Evolutionary conservation across 2,888 invertebrate genomes (phyloP), one percentile per base, ranked within the genome.

Genomic region (Glyphotaelius pellucidus): DNA sequence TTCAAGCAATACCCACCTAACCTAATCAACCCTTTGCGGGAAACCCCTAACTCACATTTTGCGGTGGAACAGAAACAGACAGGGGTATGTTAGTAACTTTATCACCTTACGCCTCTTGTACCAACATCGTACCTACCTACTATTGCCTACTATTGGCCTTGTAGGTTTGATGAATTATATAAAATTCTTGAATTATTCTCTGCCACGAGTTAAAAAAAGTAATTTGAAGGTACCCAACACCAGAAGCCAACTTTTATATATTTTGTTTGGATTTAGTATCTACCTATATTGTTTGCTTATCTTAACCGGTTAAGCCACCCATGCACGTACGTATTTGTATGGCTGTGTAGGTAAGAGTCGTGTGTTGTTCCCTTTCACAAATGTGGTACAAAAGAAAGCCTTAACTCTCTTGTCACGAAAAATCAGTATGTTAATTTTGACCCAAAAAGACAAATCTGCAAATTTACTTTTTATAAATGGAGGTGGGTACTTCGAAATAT

Each of bases 21-120:
- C 42, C 12, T 1, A 42, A 42, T 1, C 42, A 42, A 42, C 79
- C n/a, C 25, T 89, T 35, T 30, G 35, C 35, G 79, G 80, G 88
- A 88, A 88, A 88, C 32, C 32, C 67, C n/a, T 35, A 38, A 80
- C 88, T 30, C 52, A 87, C 86, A 42, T 52, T 1, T 32, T 52
- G 83, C 67, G 67, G 67, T 67, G 67, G 9, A n/a, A 67, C 25
- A n/a, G 9, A 67, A 67, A 67, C 67, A 67, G 67, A 67, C 67
- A 67, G 11, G 67, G 25, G 25, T n/a, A 67, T 25, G 67, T 4
- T 67, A 67, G 25, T 67, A 67, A 67, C 67, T 25, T 9, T 19
- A 67, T 25, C 19, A 67, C 25, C 1, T 25, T 67, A 25, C 67
- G n/a, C 67, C 25, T 67, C 25, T 67, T 67, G 67, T n/a, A 67